These are phyloP conservation scores for Charina bottae DNA, from an alignment of 2,113 vertebrate species.

Conservation along the genomic window DNA sequence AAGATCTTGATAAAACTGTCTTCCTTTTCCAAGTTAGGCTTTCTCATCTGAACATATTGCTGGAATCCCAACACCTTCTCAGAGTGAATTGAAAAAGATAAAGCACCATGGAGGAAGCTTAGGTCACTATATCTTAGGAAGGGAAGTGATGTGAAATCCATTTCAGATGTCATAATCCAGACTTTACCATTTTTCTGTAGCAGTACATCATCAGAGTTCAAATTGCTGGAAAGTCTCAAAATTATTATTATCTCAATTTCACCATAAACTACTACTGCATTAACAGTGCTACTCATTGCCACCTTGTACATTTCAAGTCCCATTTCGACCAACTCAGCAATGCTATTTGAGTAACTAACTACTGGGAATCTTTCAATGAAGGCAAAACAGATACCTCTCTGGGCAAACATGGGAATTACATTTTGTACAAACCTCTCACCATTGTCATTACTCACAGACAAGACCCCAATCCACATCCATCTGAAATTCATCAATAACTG, in stretches of 20 bases:
- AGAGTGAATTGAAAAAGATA: conserved; percentile 9
- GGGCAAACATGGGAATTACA: background rate
- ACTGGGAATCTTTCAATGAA: background rate
- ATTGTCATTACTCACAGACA: conserved; percentile 5
- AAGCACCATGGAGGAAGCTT: background rate
- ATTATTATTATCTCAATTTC: background rate
- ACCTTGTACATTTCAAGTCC: background rate
- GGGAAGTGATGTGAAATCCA: background rate
- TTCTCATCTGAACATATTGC: background rate
- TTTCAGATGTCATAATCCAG: background rate
- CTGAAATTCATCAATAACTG: conserved; percentile 28
- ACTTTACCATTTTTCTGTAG: background rate
- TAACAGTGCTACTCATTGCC: background rate
- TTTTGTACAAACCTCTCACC: background rate
- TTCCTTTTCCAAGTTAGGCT: background rate
- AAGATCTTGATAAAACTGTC: conserved; percentile 5
- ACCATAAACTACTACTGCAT: background rate
- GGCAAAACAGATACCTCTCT: background rate
- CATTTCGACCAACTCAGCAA: fast-evolving
- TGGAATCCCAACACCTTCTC: conserved; percentile 2
- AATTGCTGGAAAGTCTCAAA: background rate
- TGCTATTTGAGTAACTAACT: fast-evolving
- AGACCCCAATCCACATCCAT: conserved; percentile 26
- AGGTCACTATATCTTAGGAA: background rate
- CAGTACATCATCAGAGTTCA: background rate